Evolutionary conservation across 1,140 invertebrate species (phyloP).

Genomic region (Pteromalus puparum): DNA sequence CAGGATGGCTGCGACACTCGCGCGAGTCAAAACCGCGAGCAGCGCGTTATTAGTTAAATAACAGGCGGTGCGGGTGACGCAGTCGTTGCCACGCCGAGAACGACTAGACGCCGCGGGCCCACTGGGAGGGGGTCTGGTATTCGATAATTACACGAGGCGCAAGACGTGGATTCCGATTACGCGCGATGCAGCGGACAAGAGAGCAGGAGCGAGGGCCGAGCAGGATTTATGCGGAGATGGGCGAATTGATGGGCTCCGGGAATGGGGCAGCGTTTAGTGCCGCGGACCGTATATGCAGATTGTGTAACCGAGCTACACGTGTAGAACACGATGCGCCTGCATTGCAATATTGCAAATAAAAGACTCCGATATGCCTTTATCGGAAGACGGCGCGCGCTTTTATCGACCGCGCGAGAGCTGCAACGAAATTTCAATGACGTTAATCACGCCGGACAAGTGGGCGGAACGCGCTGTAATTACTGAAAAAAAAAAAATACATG

Average conservation of each 20-base stretch:
- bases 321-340: not conserved
- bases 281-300: not conserved
- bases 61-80: slow-evolving; percentile 56
- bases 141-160: slow-evolving; percentile 40
- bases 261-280: not conserved
- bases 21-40: slow-evolving; percentile 45
- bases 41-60: slow-evolving; percentile 60
- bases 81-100: not conserved
- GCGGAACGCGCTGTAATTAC: not conserved
- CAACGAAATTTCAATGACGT: not conserved
- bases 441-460: not conserved
- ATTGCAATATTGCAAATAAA: no score
- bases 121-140: not conserved
- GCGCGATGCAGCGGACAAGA: not conserved
- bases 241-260: slow-evolving; percentile 3
- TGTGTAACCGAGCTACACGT: not conserved
- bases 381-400: no score
- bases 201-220: no score
- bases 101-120: not conserved
- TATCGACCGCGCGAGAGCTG: no score
- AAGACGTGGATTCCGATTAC: slow-evolving; percentile 35
- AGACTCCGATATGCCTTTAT: no score
- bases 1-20: slow-evolving; percentile 58
- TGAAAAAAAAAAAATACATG: not conserved
- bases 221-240: slow-evolving; percentile 6